phyloP scores from a whole-genome alignment of 2,113 vertebrate species.

The Cisticola juncidis region DNA sequence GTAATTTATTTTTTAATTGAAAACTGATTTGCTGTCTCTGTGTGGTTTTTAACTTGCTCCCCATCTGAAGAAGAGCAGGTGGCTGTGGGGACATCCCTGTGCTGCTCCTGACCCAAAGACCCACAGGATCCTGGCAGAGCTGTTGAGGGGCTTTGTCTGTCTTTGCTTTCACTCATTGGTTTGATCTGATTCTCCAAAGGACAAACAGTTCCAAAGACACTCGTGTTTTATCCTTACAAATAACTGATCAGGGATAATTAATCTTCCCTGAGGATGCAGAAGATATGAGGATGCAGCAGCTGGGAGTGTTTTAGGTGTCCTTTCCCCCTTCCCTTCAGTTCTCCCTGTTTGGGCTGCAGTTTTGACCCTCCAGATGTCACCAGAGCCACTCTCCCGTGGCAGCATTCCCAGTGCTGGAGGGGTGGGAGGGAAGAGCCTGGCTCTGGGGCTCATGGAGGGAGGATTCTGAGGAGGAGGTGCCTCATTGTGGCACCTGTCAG shows the following conservation, averaged over 20 bases:
- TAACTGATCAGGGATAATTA: neutral
- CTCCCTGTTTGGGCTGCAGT: too few species aligned
- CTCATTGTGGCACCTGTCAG: neutral
- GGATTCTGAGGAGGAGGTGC: too few species aligned
- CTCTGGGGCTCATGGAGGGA: neutral
- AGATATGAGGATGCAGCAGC: neutral
- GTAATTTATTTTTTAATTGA: neutral
- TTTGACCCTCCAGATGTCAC: neutral
- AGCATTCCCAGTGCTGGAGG: neutral
- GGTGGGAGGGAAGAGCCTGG: neutral
- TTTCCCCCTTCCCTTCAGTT: neutral
- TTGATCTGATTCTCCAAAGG: neutral
- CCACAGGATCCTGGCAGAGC: too few species aligned
- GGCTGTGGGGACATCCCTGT: neutral
- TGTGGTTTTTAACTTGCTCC: neutral
- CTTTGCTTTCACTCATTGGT: neutral
- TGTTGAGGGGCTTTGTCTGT: neutral
- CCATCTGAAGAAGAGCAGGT: neutral
- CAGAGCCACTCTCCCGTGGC: neutral
- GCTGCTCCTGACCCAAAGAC: neutral
- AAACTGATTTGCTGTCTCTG: neutral
- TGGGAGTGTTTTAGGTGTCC: neutral
- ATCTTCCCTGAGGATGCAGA: too few species aligned
- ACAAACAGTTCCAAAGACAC: fast-evolving
- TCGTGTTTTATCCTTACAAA: neutral